Evolutionary conservation across 64 coral and sea anemone species (phyloP).

Genomic region (Pocillopora damicornis): DNA sequence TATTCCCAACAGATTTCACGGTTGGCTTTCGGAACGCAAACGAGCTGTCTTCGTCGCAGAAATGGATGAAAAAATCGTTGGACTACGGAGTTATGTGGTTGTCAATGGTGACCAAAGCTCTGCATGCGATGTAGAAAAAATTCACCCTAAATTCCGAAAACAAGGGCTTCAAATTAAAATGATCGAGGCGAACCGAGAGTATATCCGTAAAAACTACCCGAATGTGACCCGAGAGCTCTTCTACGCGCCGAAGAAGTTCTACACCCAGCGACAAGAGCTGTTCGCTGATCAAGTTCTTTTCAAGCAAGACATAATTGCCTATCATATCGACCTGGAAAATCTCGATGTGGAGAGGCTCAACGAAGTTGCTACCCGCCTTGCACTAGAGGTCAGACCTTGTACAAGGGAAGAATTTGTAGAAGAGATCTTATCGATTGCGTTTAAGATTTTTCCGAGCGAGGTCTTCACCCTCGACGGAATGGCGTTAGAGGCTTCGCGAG

Average conservation of each 20-base stretch:
- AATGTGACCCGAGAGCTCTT: conserved; percentile 35
- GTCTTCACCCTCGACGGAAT: conserved; percentile 12
- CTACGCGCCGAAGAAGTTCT: conserved; percentile 16
- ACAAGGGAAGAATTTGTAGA: conserved; percentile 33
- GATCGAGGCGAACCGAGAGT: conserved; percentile 13
- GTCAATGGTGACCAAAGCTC: conserved; percentile 13
- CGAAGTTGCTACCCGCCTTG: neutral
- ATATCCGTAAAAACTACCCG: conserved; percentile 17
- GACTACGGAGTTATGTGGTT: conserved; percentile 2
- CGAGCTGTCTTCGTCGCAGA: conserved; percentile 1
- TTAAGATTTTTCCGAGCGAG: conserved; percentile 20
- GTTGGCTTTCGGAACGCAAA: conserved; percentile 14
- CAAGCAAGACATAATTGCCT: conserved; percentile 25
- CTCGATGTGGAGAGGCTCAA: conserved; percentile 7
- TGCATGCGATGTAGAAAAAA: neutral
- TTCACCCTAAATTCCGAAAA: conserved; percentile 14
- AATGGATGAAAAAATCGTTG: neutral
- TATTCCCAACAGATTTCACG: conserved; percentile 22
- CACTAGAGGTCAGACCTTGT: conserved; percentile 4
- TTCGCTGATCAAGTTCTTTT: conserved; percentile 25
- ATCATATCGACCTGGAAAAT: conserved; percentile 4
- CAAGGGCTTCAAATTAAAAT: conserved; percentile 11
- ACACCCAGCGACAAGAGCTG: conserved; percentile 18
- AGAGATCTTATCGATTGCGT: conserved; percentile 17
- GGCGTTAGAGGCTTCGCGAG: neutral